phyloP scores from a whole-genome alignment of 2,888 invertebrate genomes.

The Agonopterix heracliana region DNA sequence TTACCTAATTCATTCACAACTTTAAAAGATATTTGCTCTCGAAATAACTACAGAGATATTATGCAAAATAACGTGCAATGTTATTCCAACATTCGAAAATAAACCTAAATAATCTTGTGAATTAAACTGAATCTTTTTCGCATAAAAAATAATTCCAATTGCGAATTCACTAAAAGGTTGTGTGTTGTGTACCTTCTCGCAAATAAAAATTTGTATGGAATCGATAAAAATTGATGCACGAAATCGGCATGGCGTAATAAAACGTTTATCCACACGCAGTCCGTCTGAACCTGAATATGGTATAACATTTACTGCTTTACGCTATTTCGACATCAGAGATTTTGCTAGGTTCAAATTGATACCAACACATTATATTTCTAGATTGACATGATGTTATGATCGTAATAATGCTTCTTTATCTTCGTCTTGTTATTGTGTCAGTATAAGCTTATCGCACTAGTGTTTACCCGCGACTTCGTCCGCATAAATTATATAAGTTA shows the following conservation, averaged over 20 bases:
- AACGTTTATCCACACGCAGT: neutral
- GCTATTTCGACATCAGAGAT: too few relatives aligned
- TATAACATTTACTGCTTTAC: too few relatives aligned
- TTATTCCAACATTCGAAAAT: neutral
- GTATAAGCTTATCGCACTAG: too few relatives aligned
- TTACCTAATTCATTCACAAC: too few relatives aligned
- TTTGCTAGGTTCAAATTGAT: too few relatives aligned
- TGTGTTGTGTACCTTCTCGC: neutral
- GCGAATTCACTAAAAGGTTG: neutral
- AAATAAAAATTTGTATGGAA: constrained; percentile 3
- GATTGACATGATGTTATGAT: too few relatives aligned
- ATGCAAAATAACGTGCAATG: neutral
- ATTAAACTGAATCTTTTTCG: neutral
- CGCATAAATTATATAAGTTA: too few relatives aligned
- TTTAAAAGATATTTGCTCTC: neutral
- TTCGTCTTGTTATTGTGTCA: too few relatives aligned
- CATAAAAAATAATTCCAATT: neutral
- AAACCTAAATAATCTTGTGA: neutral
- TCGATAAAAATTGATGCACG: constrained; percentile 2
- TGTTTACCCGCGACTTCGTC: too few relatives aligned
- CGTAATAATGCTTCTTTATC: too few relatives aligned
- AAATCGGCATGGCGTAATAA: constrained; percentile 1
- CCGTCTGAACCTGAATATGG: neutral
- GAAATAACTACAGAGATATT: neutral
- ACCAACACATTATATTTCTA: too few relatives aligned